Conservation (phyloP, 2,797 vertebrate genomes). For the Coreius guichenoti region DNA sequence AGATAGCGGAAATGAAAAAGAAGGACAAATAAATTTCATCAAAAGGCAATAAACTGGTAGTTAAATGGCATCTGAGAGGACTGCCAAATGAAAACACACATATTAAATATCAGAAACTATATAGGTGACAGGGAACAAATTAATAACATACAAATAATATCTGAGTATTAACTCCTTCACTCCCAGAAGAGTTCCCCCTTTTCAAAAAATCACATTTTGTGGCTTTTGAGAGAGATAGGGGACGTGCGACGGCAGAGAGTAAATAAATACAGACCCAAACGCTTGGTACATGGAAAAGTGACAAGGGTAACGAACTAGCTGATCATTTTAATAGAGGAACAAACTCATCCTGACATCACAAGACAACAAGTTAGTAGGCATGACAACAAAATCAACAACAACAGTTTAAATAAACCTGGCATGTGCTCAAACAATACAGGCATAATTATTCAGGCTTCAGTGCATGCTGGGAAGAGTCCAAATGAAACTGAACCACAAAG, state of each 20-base stretch:
- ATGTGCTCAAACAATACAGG: background rate
- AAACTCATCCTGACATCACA: background rate
- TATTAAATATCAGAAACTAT: constrained; percentile 72
- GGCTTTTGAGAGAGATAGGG: background rate
- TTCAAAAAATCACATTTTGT: background rate
- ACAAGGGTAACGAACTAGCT: background rate
- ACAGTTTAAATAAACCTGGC: background rate
- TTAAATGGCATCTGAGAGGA: constrained; percentile 81
- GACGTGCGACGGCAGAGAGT: background rate
- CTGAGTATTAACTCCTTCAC: constrained; percentile 39
- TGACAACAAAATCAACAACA: constrained; percentile 6
- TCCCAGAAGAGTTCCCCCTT: background rate
- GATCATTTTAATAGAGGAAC: background rate
- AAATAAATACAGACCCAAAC: background rate
- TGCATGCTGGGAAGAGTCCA: background rate
- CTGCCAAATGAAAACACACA: constrained; percentile 80
- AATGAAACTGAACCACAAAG: background rate
- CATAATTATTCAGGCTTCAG: background rate
- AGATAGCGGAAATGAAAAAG: constrained; percentile 65
- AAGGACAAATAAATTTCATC: constrained; percentile 78
- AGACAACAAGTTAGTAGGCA: background rate
- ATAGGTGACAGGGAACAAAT: constrained; percentile 82
- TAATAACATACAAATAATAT: constrained; percentile 74
- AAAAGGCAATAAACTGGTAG: constrained; percentile 82
- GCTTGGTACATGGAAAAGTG: background rate